A percentile compares a stretch with the other conserved stretches of the same genome.
These are phyloP conservation scores for Megalops cyprinoides DNA, from an alignment of 2,797 vertebrate genomes.

Conservation along the genomic window DNA sequence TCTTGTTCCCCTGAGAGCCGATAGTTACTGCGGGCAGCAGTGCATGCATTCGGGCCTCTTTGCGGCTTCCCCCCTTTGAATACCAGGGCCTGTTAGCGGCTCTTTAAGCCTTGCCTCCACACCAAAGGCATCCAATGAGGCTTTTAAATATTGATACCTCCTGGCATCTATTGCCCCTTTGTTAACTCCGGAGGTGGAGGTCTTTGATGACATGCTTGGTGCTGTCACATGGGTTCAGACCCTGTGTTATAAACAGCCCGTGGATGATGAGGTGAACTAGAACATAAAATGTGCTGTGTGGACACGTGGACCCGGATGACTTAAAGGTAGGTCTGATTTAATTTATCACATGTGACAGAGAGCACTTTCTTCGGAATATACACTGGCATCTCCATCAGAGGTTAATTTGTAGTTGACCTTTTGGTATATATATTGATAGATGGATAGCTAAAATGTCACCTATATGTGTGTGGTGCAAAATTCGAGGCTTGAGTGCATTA, in stretches of 20 bases:
- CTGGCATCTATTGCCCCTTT: neutral
- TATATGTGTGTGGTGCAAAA: too few species aligned
- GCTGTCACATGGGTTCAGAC: neutral
- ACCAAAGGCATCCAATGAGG: neutral
- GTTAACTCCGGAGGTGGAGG: slow-evolving; percentile 5
- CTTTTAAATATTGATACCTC: neutral
- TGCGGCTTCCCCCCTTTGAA: slow-evolving; percentile 7
- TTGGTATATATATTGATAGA: too few species aligned
- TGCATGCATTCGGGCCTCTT: neutral
- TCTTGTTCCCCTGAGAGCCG: slow-evolving; percentile 56
- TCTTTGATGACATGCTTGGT: neutral
- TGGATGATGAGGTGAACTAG: slow-evolving; percentile 15
- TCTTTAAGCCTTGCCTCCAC: neutral
- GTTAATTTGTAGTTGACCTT: neutral
- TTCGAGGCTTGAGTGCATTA: too few species aligned
- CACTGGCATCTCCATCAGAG: neutral
- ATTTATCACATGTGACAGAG: slow-evolving; percentile 3
- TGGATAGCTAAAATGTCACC: neutral
- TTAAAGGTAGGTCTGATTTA: slow-evolving; percentile 44
- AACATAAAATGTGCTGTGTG: slow-evolving; percentile 10
- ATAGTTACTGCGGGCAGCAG: slow-evolving; percentile 30
- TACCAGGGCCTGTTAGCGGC: neutral
- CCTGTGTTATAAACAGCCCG: slow-evolving; percentile 1
- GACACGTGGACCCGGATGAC: neutral
- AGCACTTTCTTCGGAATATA: neutral